Percentiles rank a stretch among this genome's conserved stretches.
phyloP scores from a whole-genome alignment of 2,888 invertebrate genomes.

The Euspilapteryx auroguttella region DNA sequence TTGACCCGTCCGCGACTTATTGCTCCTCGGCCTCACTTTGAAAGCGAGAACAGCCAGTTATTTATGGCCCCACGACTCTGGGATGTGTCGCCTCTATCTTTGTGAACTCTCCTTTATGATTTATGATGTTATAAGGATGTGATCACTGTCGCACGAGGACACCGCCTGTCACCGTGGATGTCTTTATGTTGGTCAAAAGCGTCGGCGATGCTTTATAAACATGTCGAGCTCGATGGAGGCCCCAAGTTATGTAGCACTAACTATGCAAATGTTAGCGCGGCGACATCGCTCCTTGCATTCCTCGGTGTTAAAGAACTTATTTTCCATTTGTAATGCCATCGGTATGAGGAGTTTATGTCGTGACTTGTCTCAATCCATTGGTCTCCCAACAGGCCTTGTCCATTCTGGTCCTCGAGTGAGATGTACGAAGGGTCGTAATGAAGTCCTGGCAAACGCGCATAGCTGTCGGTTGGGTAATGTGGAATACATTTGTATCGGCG shows the following conservation, averaged over 20 bases:
- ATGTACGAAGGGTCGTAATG: no score
- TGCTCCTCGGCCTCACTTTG: conserved; percentile 54
- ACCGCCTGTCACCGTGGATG: conserved; percentile 13
- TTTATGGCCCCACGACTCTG: conserved; percentile 40
- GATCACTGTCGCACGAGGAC: conserved; percentile 35
- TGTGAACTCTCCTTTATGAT: conserved; percentile 45
- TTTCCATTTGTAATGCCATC: conserved; percentile 4
- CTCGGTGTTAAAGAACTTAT: conserved; percentile 1
- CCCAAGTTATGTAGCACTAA: no score
- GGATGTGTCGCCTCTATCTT: no score
- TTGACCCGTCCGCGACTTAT: conserved; percentile 56
- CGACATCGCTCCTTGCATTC: conserved; percentile 1
- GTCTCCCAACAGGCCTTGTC: conserved; percentile 12
- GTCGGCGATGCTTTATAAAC: not conserved
- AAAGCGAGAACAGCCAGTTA: conserved; percentile 55
- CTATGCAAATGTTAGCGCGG: conserved; percentile 3
- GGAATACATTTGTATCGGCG: conserved; percentile 25
- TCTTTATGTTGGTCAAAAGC: conserved; percentile 1
- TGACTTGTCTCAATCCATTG: conserved; percentile 5
- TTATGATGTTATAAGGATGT: conserved; percentile 48
- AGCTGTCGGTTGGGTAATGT: conserved; percentile 22
- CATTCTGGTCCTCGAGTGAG: conserved; percentile 14
- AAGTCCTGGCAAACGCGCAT: conserved; percentile 22
- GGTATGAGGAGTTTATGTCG: conserved; percentile 7
- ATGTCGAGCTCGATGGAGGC: conserved; percentile 1